These are phyloP conservation scores for Chaenogobius annularis DNA, from an alignment of 2,113 vertebrate genomes.

Conservation along the genomic window DNA sequence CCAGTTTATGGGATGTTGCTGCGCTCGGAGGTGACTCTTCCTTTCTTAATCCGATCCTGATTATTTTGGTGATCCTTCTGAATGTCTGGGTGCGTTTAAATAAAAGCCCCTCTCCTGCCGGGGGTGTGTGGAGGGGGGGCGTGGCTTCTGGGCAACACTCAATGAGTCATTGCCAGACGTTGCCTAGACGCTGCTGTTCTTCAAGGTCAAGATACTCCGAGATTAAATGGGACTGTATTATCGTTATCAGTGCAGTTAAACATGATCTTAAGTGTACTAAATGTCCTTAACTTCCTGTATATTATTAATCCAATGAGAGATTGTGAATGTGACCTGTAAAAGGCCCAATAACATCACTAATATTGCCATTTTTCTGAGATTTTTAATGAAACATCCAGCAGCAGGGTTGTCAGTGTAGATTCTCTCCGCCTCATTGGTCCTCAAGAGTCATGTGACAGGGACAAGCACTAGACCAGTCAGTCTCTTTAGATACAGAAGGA, in stretches of 20 bases:
- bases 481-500: not conserved
- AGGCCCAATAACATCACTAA: not conserved
- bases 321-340: not conserved
- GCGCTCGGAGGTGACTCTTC: slow-evolving; percentile 31
- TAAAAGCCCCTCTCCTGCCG: slow-evolving; percentile 29
- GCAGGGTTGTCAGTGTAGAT: not conserved
- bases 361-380: not conserved
- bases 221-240: slow-evolving; percentile 10
- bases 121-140: slow-evolving; percentile 14
- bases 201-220: slow-evolving; percentile 46
- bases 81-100: slow-evolving; percentile 36
- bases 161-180: slow-evolving; percentile 41
- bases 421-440: not conserved
- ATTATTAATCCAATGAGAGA: not conserved
- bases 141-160: slow-evolving; percentile 11
- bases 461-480: not conserved
- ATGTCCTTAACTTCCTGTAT: not conserved
- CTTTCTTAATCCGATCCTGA: slow-evolving; percentile 16
- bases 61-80: slow-evolving; percentile 24
- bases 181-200: slow-evolving; percentile 24
- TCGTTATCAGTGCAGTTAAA: not conserved
- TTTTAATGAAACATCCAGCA: not conserved
- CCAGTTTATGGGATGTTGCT: slow-evolving; percentile 14
- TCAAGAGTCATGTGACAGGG: not conserved
- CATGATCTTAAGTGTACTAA: not conserved